phyloP scores from a whole-genome alignment of 2,797 vertebrate genomes.

The Crocodylus rhombifer region DNA sequence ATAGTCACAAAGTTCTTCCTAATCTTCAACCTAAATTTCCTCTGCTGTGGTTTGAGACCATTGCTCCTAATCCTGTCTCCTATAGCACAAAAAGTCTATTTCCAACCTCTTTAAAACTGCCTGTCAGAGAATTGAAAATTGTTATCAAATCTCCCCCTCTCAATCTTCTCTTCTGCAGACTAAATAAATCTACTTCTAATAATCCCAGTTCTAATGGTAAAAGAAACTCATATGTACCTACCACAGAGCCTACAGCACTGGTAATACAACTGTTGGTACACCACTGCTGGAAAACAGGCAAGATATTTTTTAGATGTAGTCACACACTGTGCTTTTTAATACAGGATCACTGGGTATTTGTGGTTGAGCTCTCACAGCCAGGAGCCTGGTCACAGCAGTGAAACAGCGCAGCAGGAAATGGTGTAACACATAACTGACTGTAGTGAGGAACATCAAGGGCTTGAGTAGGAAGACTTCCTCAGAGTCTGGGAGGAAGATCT shows the following conservation, averaged over 20 bases:
- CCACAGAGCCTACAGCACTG: accelerated
- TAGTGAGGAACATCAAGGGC: neutral
- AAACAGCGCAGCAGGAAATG: neutral
- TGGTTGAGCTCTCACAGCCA: accelerated
- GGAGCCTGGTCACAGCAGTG: neutral
- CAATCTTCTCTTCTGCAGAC: too few species aligned
- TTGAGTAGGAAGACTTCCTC: neutral
- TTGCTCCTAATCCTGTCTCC: too few species aligned
- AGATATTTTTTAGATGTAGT: neutral
- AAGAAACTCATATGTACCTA: neutral
- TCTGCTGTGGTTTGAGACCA: too few species aligned
- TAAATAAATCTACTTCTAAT: too few species aligned
- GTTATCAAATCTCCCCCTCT: too few species aligned
- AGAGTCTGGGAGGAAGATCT: neutral
- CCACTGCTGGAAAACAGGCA: neutral
- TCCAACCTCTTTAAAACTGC: too few species aligned
- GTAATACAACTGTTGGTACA: neutral
- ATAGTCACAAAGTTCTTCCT: too few species aligned
- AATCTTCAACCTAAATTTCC: too few species aligned
- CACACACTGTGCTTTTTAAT: accelerated
- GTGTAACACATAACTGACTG: neutral
- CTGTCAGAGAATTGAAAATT: too few species aligned
- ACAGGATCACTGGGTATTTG: neutral
- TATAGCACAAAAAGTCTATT: too few species aligned
- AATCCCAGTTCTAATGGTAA: neutral